Percentiles rank a stretch among this genome's conserved stretches.
These are phyloP conservation scores for Manis crassicaudata DNA, from an alignment of 2,797 vertebrate species.

Conservation along the genomic window DNA sequence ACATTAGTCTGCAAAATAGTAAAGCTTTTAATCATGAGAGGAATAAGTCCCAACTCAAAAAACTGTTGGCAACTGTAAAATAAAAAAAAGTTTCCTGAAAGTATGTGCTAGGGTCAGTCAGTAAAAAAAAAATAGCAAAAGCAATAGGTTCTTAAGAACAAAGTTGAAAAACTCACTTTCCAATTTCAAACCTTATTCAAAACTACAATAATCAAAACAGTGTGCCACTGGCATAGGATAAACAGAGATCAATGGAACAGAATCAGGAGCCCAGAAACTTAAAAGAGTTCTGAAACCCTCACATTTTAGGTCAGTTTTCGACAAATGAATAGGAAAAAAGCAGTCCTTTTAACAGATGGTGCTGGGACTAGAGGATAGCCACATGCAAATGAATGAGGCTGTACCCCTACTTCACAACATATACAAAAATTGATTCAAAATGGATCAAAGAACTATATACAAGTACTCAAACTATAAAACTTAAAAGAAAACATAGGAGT, in stretches of 20 bases:
- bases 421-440: not conserved
- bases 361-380: not conserved
- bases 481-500: not conserved
- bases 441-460: not conserved
- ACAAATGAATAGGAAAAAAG: not conserved
- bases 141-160: not conserved
- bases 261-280: not conserved
- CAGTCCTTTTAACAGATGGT: not conserved
- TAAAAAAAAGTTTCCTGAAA: not conserved
- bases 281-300: not conserved
- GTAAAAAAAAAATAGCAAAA: slow-evolving; percentile 16
- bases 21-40: not conserved
- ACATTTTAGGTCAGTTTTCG: not conserved
- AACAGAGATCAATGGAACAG: not conserved
- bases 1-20: not conserved
- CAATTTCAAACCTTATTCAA: slow-evolving; percentile 8
- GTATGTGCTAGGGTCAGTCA: not conserved
- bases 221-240: not conserved
- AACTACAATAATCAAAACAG: not conserved
- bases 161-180: not conserved
- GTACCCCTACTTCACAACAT: not conserved
- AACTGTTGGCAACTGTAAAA: not conserved
- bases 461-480: slow-evolving; percentile 1
- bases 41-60: not conserved
- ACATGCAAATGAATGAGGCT: not conserved